Conservation (phyloP, 1,140 invertebrate species). For the Elysia chlorotica region DNA sequence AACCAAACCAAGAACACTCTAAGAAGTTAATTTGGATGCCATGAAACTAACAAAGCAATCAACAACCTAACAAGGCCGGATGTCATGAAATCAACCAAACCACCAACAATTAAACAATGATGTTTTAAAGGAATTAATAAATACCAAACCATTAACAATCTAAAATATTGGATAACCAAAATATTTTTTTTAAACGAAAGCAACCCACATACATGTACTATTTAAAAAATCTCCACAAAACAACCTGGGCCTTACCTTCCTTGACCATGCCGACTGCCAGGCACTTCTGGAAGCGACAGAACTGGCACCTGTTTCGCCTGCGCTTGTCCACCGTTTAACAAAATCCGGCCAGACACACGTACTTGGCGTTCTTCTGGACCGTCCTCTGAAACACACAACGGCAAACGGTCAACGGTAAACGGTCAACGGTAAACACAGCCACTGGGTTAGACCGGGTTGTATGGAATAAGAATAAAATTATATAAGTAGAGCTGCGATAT, state of each 20-base stretch:
- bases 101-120: no score
- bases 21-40: no score
- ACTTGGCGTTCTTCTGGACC: slow-evolving; percentile 98
- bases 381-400: slow-evolving; percentile 83
- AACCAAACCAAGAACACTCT: no score
- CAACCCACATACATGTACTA: neutral
- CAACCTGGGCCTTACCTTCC: slow-evolving; percentile 73
- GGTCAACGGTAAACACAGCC: no score
- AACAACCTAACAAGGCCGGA: no score
- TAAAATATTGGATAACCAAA: neutral
- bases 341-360: slow-evolving; percentile 96
- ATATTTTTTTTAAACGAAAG: neutral
- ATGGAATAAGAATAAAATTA: no score
- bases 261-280: slow-evolving; percentile 98
- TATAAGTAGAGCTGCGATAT: no score
- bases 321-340: slow-evolving; percentile 98
- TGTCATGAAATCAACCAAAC: no score
- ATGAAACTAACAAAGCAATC: no score
- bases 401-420: slow-evolving; percentile 29
- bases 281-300: slow-evolving; percentile 99
- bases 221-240: neutral
- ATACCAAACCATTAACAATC: no score
- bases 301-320: slow-evolving; percentile 95
- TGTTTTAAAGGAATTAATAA: no score
- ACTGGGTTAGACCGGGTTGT: no score